phyloP scores from a whole-genome alignment of 2,888 invertebrate species.

The Drosophila imparisetae region DNA sequence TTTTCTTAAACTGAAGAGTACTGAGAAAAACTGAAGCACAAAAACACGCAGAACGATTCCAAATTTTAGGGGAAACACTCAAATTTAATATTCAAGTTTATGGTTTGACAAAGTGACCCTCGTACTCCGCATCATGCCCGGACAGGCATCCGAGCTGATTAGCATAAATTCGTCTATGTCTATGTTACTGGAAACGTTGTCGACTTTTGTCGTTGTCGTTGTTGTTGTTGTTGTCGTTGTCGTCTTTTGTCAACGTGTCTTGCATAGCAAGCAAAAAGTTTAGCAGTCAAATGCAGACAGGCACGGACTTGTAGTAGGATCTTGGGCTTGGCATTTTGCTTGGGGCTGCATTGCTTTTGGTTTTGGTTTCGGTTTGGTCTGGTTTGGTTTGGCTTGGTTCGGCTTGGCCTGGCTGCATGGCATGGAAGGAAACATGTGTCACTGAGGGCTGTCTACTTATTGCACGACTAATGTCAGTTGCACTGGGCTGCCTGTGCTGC shows the following conservation, averaged over 20 bases:
- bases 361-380: constrained; percentile 29
- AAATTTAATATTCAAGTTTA: constrained; percentile 34
- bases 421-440: constrained; percentile 79
- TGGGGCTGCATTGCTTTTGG: constrained; percentile 1
- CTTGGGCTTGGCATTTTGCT: constrained; percentile 28
- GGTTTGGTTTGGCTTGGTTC: constrained; percentile 27
- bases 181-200: constrained; percentile 59
- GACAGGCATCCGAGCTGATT: constrained; percentile 69
- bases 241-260: constrained; percentile 80
- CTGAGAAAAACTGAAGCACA: not conserved
- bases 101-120: constrained; percentile 38
- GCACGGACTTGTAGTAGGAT: constrained; percentile 45
- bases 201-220: constrained; percentile 12
- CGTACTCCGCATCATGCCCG: constrained; percentile 30
- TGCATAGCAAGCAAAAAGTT: constrained; percentile 75
- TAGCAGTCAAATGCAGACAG: constrained; percentile 51
- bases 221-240: constrained; percentile 18
- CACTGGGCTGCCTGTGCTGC: constrained; percentile 34
- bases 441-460: constrained; percentile 77
- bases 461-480: constrained; percentile 80
- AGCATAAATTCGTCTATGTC: constrained; percentile 80
- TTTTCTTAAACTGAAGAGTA: constrained; percentile 1
- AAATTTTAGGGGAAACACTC: constrained; percentile 17
- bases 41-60: constrained; percentile 16
- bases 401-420: constrained; percentile 33